Conservation (phyloP, 1,140 invertebrate genomes). For the Hycleus cichorii region DNA sequence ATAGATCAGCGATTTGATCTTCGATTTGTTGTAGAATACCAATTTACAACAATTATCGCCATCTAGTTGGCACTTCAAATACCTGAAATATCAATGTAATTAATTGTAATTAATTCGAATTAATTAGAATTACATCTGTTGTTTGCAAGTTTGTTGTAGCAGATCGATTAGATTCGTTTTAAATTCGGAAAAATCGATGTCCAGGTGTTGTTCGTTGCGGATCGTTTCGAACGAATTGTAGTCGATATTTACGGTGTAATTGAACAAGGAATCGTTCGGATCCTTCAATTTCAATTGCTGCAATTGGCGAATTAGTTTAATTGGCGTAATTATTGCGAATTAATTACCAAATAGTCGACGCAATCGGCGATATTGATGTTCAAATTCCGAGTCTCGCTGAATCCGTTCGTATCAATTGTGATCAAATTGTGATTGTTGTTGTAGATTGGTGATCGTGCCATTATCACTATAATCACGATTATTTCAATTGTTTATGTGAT, state of each 20-base stretch:
- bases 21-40: constrained; percentile 16
- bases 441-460: not conserved
- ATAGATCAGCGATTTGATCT: constrained; percentile 16
- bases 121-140: not conserved
- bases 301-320: not conserved
- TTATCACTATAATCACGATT: too few relatives aligned
- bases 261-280: constrained; percentile 16
- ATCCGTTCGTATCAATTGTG: constrained; percentile 1
- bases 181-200: constrained; percentile 18
- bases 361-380: constrained; percentile 1
- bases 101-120: not conserved
- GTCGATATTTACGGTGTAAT: constrained; percentile 16
- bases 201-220: constrained; percentile 12
- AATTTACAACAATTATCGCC: constrained; percentile 1
- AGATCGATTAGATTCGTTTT: constrained; percentile 16
- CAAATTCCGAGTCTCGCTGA: not conserved
- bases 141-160: constrained; percentile 12
- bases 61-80: constrained; percentile 12
- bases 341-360: constrained; percentile 1
- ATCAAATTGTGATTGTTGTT: constrained; percentile 1
- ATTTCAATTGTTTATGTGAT: too few relatives aligned
- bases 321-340: not conserved
- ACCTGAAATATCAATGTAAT: not conserved
- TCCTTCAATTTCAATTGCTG: constrained; percentile 15
- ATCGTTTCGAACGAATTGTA: constrained; percentile 11